Evolutionary conservation across 2,113 vertebrate genomes (phyloP).

Genomic region (Antechinus stuartii): DNA sequence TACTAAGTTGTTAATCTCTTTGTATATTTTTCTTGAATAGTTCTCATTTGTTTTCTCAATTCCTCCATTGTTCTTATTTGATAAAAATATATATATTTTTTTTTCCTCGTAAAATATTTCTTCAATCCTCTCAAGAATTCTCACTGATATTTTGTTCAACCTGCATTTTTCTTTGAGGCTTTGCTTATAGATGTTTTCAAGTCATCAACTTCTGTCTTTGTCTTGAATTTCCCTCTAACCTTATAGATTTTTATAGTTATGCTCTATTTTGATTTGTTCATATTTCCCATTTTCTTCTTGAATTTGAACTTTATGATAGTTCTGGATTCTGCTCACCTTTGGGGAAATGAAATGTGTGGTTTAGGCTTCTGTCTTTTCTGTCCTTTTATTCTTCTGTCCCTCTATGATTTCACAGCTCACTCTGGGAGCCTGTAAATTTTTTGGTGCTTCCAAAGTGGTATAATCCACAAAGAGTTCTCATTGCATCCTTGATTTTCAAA

Average conservation of each 20-base stretch:
- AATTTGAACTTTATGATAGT: background rate
- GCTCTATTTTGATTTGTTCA: background rate
- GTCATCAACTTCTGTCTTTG: background rate
- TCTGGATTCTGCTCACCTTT: background rate
- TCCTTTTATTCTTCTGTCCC: too few relatives aligned
- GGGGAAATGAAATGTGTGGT: too few relatives aligned
- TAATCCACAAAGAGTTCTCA: too few relatives aligned
- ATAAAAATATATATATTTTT: background rate
- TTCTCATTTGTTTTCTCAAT: background rate
- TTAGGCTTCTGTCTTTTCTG: too few relatives aligned
- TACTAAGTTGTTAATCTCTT: too few relatives aligned
- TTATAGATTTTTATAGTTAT: background rate
- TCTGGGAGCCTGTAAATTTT: too few relatives aligned
- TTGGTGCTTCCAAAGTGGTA: too few relatives aligned
- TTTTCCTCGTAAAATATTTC: background rate
- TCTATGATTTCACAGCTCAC: too few relatives aligned
- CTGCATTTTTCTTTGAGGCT: background rate
- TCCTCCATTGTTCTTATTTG: background rate
- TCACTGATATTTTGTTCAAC: background rate
- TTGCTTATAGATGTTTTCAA: background rate
- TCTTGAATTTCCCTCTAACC: background rate
- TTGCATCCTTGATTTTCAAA: too few relatives aligned
- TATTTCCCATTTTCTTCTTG: background rate
- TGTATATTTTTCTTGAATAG: background rate
- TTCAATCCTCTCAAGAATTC: background rate